A percentile compares a stretch with the other conserved stretches of the same genome.
Evolutionary conservation across 2,113 vertebrate genomes (phyloP).

Genomic region (Dipodomys spectabilis): DNA sequence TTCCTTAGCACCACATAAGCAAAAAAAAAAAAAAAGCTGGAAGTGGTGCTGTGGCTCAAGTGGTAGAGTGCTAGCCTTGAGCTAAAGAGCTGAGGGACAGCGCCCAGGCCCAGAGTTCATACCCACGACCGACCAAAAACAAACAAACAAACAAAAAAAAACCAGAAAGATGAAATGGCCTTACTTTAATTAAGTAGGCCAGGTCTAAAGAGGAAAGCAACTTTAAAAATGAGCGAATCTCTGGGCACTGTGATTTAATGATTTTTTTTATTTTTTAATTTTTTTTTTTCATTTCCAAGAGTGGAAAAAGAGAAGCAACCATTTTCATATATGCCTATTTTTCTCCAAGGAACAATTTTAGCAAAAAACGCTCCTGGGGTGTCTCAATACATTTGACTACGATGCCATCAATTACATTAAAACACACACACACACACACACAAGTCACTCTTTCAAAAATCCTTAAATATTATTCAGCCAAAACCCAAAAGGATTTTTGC

Average conservation of each 20-base stretch:
- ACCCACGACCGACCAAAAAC: no score
- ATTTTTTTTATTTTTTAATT: constrained; percentile 56
- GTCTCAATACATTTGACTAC: constrained; percentile 77
- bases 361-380: constrained; percentile 81
- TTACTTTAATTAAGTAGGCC: constrained; percentile 20
- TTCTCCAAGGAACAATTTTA: constrained; percentile 76
- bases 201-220: not conserved
- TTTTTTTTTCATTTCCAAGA: constrained; percentile 52
- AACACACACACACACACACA: not conserved
- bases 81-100: no score
- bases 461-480: constrained; percentile 80
- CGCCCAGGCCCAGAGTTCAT: no score
- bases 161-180: not conserved
- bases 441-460: constrained; percentile 77
- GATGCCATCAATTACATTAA: constrained; percentile 78
- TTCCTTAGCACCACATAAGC: no score
- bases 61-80: no score
- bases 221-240: constrained; percentile 8
- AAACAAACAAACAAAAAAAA: no score
- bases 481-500: constrained; percentile 71
- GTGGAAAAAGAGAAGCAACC: constrained; percentile 80
- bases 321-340: constrained; percentile 81
- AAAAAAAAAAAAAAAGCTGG: no score
- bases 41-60: no score
- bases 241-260: constrained; percentile 36